Conservation (phyloP, 92 coral and sea anemone genomes). For the Diadumene lineata region DNA sequence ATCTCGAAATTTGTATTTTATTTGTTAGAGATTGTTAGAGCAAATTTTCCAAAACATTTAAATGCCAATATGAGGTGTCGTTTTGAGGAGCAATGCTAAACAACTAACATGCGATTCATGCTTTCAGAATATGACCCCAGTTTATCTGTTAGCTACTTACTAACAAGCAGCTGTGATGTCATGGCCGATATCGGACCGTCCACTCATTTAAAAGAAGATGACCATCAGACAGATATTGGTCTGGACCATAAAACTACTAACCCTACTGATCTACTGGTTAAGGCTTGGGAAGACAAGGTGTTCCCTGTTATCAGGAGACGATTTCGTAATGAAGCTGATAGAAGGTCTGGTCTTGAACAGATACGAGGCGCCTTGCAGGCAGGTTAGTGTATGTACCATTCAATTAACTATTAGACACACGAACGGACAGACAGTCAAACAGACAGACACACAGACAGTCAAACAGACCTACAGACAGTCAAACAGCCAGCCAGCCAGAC, state of each 20-base stretch:
- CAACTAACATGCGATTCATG: not conserved
- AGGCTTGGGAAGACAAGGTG: conserved; percentile 99
- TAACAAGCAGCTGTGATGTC: conserved; percentile 87
- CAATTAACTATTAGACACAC: not conserved
- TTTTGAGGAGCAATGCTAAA: not conserved
- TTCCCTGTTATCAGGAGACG: conserved; percentile 94
- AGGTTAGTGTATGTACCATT: conserved; percentile 38
- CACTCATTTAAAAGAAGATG: conserved; percentile 58
- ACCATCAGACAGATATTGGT: conserved; percentile 41
- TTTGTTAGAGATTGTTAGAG: not conserved
- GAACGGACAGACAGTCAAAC: not conserved
- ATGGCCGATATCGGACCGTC: conserved; percentile 88
- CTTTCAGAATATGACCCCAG: conserved; percentile 68
- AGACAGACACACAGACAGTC: not conserved
- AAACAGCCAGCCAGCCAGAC: not conserved
- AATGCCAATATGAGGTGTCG: not conserved
- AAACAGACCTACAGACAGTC: not conserved
- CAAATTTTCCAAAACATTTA: not conserved
- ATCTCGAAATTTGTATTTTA: not conserved
- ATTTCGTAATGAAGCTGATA: conserved; percentile 86
- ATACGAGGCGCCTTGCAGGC: conserved; percentile 93
- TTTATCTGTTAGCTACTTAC: conserved; percentile 73
- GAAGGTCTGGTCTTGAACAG: conserved; percentile 95
- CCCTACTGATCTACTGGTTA: conserved; percentile 81
- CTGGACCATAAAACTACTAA: conserved; percentile 52